A percentile compares a stretch with the other conserved stretches of the same genome.
Conservation (phyloP, 2,888 invertebrate species). For the Heliconius ismenius region DNA sequence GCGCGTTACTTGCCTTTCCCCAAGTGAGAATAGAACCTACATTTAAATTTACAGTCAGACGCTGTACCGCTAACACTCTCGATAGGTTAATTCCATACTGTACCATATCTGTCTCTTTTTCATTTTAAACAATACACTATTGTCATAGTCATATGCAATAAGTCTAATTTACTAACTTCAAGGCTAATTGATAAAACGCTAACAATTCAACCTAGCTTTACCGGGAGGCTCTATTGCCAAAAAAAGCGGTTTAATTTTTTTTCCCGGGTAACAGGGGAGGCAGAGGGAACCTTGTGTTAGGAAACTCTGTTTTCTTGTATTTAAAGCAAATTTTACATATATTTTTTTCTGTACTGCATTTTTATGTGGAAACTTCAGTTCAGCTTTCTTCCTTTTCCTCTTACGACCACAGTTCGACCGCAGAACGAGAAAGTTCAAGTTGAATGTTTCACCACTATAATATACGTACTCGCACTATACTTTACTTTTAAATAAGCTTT, state of each 20-base stretch:
- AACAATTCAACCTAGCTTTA: neutral
- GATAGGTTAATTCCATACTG: no score
- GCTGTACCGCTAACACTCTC: no score
- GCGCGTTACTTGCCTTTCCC: no score
- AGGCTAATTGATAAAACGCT: neutral
- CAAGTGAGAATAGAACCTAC: no score
- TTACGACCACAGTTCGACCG: slow-evolving; percentile 45
- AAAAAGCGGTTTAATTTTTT: neutral
- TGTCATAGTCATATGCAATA: neutral
- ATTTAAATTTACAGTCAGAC: no score
- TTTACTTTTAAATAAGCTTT: neutral
- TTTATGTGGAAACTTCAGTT: slow-evolving; percentile 44
- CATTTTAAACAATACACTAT: neutral
- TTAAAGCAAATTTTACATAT: neutral
- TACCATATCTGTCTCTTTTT: no score
- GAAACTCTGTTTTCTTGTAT: no score
- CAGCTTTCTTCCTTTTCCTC: slow-evolving; percentile 36
- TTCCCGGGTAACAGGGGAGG: no score
- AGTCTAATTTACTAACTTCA: neutral
- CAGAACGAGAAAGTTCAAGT: slow-evolving; percentile 54
- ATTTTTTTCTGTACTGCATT: slow-evolving; percentile 9
- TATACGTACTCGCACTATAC: neutral
- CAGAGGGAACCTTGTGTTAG: no score
- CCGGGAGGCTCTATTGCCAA: neutral
- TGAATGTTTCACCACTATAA: slow-evolving; percentile 40